Percentiles rank a stretch among this genome's conserved stretches.
phyloP scores from a whole-genome alignment of 2,888 invertebrate species.

The Nipponacmea schrenckii region DNA sequence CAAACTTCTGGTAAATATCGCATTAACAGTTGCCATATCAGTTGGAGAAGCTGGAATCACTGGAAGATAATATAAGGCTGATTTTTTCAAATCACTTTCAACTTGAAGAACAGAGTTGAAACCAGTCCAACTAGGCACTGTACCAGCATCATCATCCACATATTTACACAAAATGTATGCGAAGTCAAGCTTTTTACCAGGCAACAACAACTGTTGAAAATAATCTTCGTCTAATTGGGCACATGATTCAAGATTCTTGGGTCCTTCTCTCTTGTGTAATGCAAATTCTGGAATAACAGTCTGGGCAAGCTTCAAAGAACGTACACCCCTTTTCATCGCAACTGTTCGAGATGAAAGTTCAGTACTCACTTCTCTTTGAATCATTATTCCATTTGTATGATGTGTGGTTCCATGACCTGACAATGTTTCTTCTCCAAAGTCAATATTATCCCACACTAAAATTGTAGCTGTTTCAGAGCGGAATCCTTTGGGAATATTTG shows the following conservation, averaged over 20 bases:
- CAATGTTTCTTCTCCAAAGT: background rate
- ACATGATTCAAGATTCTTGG: background rate
- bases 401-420: background rate
- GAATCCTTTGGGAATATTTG: background rate
- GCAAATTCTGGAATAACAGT: background rate
- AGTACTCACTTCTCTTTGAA: background rate
- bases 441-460: background rate
- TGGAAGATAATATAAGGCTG: constrained; percentile 31
- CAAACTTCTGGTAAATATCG: constrained; percentile 26
- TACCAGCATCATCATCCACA: too few relatives aligned
- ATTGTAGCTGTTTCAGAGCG: background rate
- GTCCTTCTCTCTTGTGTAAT: background rate
- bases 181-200: background rate
- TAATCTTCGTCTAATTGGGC: background rate
- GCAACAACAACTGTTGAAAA: background rate
- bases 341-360: background rate
- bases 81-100: constrained; percentile 1
- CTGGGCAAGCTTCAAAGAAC: background rate
- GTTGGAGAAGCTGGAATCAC: constrained; percentile 33
- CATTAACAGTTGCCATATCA: constrained; percentile 30
- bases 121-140: too few relatives aligned
- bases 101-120: too few relatives aligned
- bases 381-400: background rate
- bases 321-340: background rate
- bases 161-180: background rate